Conservation (phyloP, 2,113 vertebrate species). For the Astur gentilis region DNA sequence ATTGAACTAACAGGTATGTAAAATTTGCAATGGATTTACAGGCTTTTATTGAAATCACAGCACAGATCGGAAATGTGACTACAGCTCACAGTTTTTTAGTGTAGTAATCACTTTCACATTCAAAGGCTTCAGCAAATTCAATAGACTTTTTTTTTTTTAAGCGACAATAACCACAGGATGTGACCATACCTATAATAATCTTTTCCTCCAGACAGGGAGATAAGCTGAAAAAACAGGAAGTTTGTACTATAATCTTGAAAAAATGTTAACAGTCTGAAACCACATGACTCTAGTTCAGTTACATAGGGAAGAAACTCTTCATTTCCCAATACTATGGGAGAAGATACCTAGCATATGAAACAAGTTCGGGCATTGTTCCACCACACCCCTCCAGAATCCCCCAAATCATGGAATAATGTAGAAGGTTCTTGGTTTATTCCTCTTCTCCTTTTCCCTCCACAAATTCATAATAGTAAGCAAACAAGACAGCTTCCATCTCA, state of each 20-base stretch:
- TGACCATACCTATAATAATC: conserved; percentile 54
- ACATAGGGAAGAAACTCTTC: background rate
- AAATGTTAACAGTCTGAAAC: conserved; percentile 31
- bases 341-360: background rate
- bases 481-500: background rate
- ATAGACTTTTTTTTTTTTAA: background rate
- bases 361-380: background rate
- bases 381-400: background rate
- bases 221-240: conserved; percentile 73
- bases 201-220: conserved; percentile 63
- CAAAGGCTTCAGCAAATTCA: conserved; percentile 33
- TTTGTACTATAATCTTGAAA: conserved; percentile 51
- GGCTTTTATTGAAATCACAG: conserved; percentile 28
- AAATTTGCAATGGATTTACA: conserved; percentile 26
- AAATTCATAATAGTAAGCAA: background rate
- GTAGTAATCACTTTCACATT: conserved; percentile 33
- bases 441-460: background rate
- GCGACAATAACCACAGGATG: conserved; percentile 71
- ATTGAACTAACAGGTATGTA: conserved; percentile 20
- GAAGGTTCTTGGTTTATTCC: background rate
- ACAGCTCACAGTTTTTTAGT: conserved; percentile 11
- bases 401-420: rapidly evolving
- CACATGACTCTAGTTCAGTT: background rate
- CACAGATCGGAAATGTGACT: background rate
- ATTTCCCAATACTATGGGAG: background rate